phyloP scores from a whole-genome alignment of 2,797 vertebrate genomes.

The Vireo griseus region DNA sequence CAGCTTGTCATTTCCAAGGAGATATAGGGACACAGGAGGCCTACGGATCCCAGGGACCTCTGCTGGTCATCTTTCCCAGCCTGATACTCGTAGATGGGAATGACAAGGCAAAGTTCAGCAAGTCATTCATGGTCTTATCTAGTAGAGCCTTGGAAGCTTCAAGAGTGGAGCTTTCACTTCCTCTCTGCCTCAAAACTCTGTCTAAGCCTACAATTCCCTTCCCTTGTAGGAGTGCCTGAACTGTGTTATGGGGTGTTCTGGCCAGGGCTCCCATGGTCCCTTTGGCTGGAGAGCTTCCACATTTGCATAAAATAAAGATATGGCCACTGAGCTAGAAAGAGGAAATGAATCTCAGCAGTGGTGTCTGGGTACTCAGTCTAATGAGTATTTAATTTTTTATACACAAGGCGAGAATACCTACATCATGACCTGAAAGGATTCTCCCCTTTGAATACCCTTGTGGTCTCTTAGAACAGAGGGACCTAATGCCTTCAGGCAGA shows the following conservation, averaged over 20 bases:
- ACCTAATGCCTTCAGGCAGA: neutral
- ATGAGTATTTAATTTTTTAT: neutral
- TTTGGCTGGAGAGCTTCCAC: neutral
- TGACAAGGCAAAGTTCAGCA: neutral
- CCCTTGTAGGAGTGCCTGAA: neutral
- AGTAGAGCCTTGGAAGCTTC: neutral
- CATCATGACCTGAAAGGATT: neutral
- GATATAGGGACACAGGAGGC: accelerated
- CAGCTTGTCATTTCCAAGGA: neutral
- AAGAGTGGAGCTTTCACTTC: neutral
- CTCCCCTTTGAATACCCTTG: neutral
- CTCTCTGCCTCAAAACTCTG: neutral
- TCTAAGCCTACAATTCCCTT: neutral
- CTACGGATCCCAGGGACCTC: neutral
- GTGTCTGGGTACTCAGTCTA: neutral
- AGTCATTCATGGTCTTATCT: neutral
- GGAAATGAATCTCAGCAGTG: neutral
- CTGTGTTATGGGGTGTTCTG: neutral
- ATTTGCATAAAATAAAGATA: neutral
- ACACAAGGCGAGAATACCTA: neutral
- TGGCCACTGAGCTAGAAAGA: neutral
- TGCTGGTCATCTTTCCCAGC: neutral
- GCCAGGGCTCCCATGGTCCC: accelerated
- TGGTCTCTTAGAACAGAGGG: neutral
- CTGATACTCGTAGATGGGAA: neutral